Percentiles rank a stretch among this genome's conserved stretches.
phyloP scores from a whole-genome alignment of 2,797 vertebrate species.

The Fundulus diaphanus region DNA sequence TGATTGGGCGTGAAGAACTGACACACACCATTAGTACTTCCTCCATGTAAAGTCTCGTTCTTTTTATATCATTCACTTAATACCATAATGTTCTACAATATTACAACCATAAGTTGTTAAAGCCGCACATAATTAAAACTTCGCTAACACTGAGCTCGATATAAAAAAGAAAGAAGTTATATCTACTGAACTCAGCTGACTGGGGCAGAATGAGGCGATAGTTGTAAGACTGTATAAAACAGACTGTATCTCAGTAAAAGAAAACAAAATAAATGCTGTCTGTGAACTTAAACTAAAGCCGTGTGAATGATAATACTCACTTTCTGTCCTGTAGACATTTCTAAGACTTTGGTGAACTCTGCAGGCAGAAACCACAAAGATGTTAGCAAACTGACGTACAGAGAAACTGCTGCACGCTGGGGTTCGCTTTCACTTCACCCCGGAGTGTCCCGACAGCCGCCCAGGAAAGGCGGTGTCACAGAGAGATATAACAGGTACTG shows the following conservation, averaged over 20 bases:
- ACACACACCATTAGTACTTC: conserved; percentile 26
- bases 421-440: accelerated
- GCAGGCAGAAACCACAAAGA: background rate
- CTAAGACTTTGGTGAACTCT: background rate
- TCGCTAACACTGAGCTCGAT: background rate
- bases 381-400: conserved; percentile 8
- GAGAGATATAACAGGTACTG: accelerated
- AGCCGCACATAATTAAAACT: background rate
- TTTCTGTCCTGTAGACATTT: conserved; percentile 68
- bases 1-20: conserved; percentile 3
- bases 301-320: conserved; percentile 48
- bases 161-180: background rate
- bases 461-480: background rate
- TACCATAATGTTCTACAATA: background rate
- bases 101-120: background rate
- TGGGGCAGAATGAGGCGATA: background rate
- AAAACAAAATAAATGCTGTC: background rate
- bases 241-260: accelerated
- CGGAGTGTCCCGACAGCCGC: background rate
- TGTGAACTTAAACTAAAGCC: background rate
- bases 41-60: background rate
- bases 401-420: background rate
- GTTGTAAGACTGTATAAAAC: background rate
- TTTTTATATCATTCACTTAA: background rate
- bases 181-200: background rate